Evolutionary conservation across 1,140 invertebrate genomes (phyloP), one percentile per base, ranked within the genome.

Genomic region (Laupala kohalensis): DNA sequence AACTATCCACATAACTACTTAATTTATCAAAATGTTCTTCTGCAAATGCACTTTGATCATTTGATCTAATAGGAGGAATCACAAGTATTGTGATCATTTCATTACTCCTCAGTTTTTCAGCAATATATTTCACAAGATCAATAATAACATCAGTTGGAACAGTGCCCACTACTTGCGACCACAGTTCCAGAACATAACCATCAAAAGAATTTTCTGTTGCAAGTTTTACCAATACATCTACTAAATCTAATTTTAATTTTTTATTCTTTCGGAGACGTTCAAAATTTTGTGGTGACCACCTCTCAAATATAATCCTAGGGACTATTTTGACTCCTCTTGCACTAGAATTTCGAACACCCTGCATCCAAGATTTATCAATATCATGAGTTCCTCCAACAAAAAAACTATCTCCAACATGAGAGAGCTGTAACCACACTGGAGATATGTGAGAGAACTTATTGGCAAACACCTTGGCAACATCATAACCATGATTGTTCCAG

Each of bases 401-500:
- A 77, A 89, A 90, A 15, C 82, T 83, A 69, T 85, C 83, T 53
- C 79, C 83, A 72, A 83, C 88, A 63, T 86, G 78, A 76, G 86
- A 86, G 24, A 97, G 80, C 82, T 96, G 92, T 6, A 98, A 83
- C 96, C 96, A 98, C 0, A 98, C 95, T 4, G 96, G 96, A 15
- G 95, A 96, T 4, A 98, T 86, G 75, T 92, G 90, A 68, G 90
- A 90, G 76, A 98, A 95, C 80, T 98, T 98, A 30, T 88, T 85
- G 62, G 88, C 89, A 84, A 96, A 97, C 67, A 85, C 87, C 82
- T 97, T 97, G 0, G 94, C 92, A 62, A 97, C 85, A 83, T 97
- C 92, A 83, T 97, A 96, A 0, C 96, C 96, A 84, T 94, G 91
- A 73, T 84, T 89, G 80, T 98, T 98, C 96, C 96, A 98, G 94